Evolutionary conservation across 64 coral and sea anemone genomes (phyloP).

Genomic region (Hydrozoanthus tunicans): DNA sequence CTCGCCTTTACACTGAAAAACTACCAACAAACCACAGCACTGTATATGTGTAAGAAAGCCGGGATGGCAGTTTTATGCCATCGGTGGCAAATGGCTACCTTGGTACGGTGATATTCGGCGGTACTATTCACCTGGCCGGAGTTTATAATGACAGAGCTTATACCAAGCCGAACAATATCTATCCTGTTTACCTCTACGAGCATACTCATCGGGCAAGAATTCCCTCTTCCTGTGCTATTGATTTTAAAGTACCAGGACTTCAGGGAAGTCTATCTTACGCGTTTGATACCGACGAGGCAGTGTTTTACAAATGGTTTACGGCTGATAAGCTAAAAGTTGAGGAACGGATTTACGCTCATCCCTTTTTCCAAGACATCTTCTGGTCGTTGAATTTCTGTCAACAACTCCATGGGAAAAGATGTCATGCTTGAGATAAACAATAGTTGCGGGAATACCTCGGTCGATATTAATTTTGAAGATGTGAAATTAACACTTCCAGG

Average conservation of each 20-base stretch:
- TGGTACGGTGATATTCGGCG: conserved; percentile 76
- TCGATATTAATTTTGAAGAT: conserved; percentile 66
- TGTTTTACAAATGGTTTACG: conserved; percentile 88
- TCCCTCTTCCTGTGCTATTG: conserved; percentile 71
- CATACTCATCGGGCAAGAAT: conserved; percentile 84
- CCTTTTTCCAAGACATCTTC: conserved; percentile 71
- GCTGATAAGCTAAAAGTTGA: conserved; percentile 62
- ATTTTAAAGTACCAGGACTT: conserved; percentile 50
- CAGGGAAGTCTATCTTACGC: conserved; percentile 65
- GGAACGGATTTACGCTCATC: conserved; percentile 86
- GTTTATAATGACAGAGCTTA: conserved; percentile 66
- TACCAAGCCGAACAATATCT: conserved; percentile 61
- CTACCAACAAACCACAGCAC: conserved; percentile 50
- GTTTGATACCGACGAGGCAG: conserved; percentile 74
- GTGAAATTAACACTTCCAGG: conserved; percentile 30
- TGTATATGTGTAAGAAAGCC: conserved; percentile 47
- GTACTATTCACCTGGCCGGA: conserved; percentile 81
- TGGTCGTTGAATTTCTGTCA: conserved; percentile 86
- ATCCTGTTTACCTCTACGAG: conserved; percentile 74
- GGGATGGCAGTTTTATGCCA: conserved; percentile 77
- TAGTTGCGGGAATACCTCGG: conserved; percentile 64
- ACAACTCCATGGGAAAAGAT: conserved; percentile 54
- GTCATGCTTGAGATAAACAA: conserved; percentile 56
- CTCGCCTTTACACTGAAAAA: conserved; percentile 67
- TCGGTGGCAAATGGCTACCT: conserved; percentile 85